A percentile compares a stretch with the other conserved stretches of the same genome.
Evolutionary conservation across 2,113 vertebrate species (phyloP).

Genomic region (Oreochromis niloticus): DNA sequence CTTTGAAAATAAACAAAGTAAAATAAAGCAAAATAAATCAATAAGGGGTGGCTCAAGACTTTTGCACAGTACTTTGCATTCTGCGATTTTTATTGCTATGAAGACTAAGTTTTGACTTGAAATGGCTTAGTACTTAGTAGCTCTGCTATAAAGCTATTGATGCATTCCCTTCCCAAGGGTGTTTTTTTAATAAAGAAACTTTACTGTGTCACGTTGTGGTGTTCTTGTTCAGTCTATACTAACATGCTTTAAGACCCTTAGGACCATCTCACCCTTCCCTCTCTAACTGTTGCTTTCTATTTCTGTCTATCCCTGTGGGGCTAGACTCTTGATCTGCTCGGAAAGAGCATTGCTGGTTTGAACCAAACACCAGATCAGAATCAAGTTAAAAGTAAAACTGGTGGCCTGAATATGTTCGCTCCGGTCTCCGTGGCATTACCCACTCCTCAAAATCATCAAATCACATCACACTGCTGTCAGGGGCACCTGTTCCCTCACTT

Average conservation of each 20-base stretch:
- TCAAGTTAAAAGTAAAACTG: not conserved
- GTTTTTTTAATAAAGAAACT: not conserved
- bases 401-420: constrained; percentile 52
- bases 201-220: not conserved
- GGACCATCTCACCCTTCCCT: not conserved
- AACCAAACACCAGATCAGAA: not conserved
- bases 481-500: not conserved
- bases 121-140: accelerated
- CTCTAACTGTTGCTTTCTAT: constrained; percentile 3
- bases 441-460: not conserved
- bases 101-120: not conserved
- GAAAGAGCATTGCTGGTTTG: not conserved
- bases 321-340: constrained; percentile 7
- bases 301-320: not conserved
- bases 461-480: not conserved
- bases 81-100: not conserved
- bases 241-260: not conserved
- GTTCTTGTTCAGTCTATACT: not conserved
- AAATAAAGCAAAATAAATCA: not conserved
- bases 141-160: not conserved
- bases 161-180: not conserved
- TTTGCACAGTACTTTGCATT: not conserved
- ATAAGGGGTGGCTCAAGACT: not conserved
- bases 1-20: not conserved
- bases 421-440: not conserved